Evolutionary conservation across 2,113 vertebrate species (phyloP).

Genomic region (Poeciliopsis turrubarensis): DNA sequence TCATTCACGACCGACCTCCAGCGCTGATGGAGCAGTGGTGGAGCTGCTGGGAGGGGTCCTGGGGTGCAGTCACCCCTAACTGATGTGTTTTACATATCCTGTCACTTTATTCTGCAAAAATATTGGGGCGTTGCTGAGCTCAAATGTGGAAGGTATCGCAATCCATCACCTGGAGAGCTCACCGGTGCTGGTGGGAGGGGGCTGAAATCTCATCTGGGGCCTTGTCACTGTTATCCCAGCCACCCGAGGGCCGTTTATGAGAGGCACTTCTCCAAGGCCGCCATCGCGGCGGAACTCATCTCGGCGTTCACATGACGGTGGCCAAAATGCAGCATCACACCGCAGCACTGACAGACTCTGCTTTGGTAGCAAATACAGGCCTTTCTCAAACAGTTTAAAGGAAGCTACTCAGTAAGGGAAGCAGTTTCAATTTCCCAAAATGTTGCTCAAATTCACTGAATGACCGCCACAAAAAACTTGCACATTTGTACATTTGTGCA

Average conservation of each 20-base stretch:
- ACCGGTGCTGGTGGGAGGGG: slow-evolving; percentile 40
- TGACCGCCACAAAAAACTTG: background rate
- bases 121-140: slow-evolving; percentile 81
- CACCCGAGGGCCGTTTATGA: slow-evolving; percentile 63
- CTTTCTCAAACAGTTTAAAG: too few species aligned
- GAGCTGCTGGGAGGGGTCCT: slow-evolving; percentile 33
- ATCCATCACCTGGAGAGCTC: slow-evolving; percentile 77
- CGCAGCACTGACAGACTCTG: slow-evolving; percentile 35
- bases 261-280: slow-evolving; percentile 71
- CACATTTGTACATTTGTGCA: background rate
- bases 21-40: background rate
- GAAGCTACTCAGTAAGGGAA: too few species aligned
- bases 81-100: slow-evolving; percentile 83
- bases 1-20: slow-evolving; percentile 54
- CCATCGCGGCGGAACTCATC: slow-evolving; percentile 67
- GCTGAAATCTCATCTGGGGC: slow-evolving; percentile 78
- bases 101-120: slow-evolving; percentile 80
- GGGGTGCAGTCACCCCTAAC: slow-evolving; percentile 74
- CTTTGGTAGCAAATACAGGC: background rate
- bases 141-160: slow-evolving; percentile 78
- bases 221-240: slow-evolving; percentile 75
- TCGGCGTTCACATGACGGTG: slow-evolving; percentile 48
- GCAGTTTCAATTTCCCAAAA: background rate
- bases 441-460: background rate
- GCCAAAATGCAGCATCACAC: slow-evolving; percentile 30